Percentiles rank a stretch among this genome's conserved stretches.
Conservation (phyloP, 1,140 invertebrate genomes). For the Macrosteles quadrilineatus region DNA sequence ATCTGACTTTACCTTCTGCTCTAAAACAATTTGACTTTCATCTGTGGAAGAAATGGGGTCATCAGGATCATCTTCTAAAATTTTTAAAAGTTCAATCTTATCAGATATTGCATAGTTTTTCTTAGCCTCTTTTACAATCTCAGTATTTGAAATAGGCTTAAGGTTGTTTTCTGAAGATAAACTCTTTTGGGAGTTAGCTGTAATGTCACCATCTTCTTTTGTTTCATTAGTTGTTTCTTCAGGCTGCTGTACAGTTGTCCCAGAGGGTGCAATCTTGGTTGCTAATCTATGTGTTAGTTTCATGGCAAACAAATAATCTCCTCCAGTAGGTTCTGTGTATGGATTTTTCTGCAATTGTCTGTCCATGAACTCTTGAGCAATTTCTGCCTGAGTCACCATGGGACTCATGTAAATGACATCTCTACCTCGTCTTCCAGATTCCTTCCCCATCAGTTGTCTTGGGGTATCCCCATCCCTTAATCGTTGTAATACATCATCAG, state of each 20-base stretch:
- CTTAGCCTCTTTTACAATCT: no score
- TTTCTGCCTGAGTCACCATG: slow-evolving; percentile 53
- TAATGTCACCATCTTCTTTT: background rate
- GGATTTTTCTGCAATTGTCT: slow-evolving; percentile 44
- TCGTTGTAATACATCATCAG: background rate
- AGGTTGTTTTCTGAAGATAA: background rate
- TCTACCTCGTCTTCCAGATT: background rate
- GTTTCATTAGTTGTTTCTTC: slow-evolving; percentile 19
- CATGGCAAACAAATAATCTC: slow-evolving; percentile 54
- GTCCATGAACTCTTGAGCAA: slow-evolving; percentile 53
- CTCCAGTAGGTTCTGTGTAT: slow-evolving; percentile 46
- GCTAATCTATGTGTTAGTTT: slow-evolving; percentile 54
- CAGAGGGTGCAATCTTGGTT: slow-evolving; percentile 47
- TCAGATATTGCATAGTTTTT: slow-evolving; percentile 38
- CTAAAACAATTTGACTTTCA: slow-evolving; percentile 22
- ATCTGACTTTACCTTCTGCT: slow-evolving; percentile 22
- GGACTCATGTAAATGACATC: slow-evolving; percentile 47
- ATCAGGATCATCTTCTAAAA: slow-evolving; percentile 53
- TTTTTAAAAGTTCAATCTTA: slow-evolving; percentile 53
- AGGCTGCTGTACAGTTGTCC: slow-evolving; percentile 37
- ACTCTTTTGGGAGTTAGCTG: background rate
- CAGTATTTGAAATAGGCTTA: no score
- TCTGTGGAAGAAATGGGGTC: slow-evolving; percentile 1
- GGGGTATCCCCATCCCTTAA: background rate
- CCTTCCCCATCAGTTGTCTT: background rate